Percentiles rank a stretch among this genome's conserved stretches.
Evolutionary conservation across 2,113 vertebrate species (phyloP).

Genomic region (Miniopterus natalensis): DNA sequence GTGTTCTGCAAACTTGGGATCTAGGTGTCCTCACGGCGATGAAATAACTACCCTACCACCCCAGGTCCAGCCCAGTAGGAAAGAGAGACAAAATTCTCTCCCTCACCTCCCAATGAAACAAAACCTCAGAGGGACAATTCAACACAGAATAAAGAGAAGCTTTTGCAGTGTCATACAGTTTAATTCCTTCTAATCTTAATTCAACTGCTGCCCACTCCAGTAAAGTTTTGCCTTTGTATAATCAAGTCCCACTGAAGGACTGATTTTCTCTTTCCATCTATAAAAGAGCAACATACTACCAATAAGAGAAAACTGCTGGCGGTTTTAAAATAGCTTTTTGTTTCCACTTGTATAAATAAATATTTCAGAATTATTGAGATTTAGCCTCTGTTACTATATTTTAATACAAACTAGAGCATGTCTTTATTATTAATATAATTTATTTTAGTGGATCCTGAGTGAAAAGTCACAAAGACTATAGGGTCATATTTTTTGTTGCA

Average conservation of each 20-base stretch:
- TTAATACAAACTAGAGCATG: neutral
- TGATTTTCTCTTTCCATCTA: neutral
- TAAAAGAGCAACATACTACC: neutral
- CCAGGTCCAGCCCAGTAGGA: neutral
- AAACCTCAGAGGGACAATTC: neutral
- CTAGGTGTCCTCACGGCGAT: neutral
- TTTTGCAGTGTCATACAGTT: neutral
- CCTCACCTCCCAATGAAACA: neutral
- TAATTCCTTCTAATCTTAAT: neutral
- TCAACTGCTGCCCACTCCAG: neutral
- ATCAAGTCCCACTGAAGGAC: neutral
- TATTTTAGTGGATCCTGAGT: neutral
- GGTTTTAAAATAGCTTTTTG: constrained; percentile 29
- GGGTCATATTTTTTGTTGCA: neutral
- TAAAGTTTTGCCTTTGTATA: neutral
- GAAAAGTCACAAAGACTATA: neutral
- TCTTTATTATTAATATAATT: constrained; percentile 22
- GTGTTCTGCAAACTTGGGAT: neutral
- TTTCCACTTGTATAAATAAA: neutral
- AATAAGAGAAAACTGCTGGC: neutral
- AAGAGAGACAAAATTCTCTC: neutral
- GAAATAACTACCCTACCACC: neutral
- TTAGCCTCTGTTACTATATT: neutral
- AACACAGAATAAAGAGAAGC: neutral
- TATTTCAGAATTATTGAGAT: neutral